Evolutionary conservation across 2,113 vertebrate genomes (phyloP).

Genomic region (Gambusia holbrooki): DNA sequence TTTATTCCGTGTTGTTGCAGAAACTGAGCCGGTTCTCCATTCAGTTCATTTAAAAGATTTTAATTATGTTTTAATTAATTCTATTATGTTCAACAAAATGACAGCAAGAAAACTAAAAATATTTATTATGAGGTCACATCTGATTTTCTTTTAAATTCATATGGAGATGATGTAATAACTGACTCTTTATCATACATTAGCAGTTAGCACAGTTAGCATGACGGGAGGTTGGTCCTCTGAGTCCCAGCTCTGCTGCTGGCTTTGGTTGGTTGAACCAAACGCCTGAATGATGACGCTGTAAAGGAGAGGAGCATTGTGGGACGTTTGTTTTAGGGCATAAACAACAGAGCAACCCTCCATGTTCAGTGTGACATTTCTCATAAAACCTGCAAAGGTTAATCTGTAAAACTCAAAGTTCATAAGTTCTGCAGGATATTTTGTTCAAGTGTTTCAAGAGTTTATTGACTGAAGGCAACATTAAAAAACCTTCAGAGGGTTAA

Average conservation of each 20-base stretch:
- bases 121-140: too few species aligned
- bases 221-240: slow-evolving; percentile 12
- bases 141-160: too few species aligned
- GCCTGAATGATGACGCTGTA: slow-evolving; percentile 8
- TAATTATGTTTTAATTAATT: too few species aligned
- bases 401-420: neutral
- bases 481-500: slow-evolving; percentile 8
- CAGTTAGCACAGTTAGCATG: too few species aligned
- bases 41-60: too few species aligned
- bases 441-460: neutral
- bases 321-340: neutral
- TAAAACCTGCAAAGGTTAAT: slow-evolving; percentile 34
- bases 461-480: slow-evolving; percentile 2
- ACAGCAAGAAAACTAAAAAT: too few species aligned
- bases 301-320: neutral
- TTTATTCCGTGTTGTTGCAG: too few species aligned
- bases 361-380: neutral
- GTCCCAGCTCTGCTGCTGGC: slow-evolving; percentile 25
- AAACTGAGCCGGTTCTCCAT: too few species aligned
- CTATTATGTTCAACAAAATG: too few species aligned
- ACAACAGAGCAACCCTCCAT: neutral
- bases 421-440: slow-evolving; percentile 4
- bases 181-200: too few species aligned
- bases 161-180: too few species aligned
- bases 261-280: slow-evolving; percentile 19